Base-by-base conservation (phyloP, 2,888 invertebrate species). In the Drosophila merina region DNA sequence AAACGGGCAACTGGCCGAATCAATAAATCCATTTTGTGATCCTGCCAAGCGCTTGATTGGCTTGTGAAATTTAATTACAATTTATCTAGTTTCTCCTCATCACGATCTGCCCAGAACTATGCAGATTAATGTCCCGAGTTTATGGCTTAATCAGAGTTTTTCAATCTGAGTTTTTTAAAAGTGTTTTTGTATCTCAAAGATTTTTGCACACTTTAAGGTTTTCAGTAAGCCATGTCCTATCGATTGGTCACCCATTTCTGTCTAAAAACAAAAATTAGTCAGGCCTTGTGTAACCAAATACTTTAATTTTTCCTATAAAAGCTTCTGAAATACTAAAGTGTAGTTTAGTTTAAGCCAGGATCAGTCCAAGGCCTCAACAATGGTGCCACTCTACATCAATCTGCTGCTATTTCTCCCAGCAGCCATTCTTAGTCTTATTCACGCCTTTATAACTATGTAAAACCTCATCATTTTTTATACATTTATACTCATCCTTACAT, bases 11-110 rank as follows among this genome's bases (percentile, higher is more conserved):
- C 36, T 36, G 12, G 44, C 12, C 25, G 25, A 60, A 14, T n/a
- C 60, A 31, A 62, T 62, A 62, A 62, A 62, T 48, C 47, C 26
- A 9, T 14, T 60, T 60, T 60, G 60, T 48, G 47, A 48, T 62
- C 63, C 48, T 48, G 31, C 31, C 12, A 9, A 31, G 7, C 9
- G 9, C 31, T n/a, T 31, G 47, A 62, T 40, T 62, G 48, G 9
- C 20, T 42, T 14, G 25, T 25, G 28, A 3, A 3, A n/a, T 31
- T 45, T 45, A 10, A 30, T 48, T 26, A 12, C 42, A 14, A 42
- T 14, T 20, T 42, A 42, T 42, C 20, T 36, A 6, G 12, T 36
- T 36, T 36, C n/a, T 36, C 12, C 36, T n/a, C 36, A 36, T 28
- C 47, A 45, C 30, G 30, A 54, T 30, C 30, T 54, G 20, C 4